Percentiles rank a stretch among this genome's conserved stretches.
Evolutionary conservation across 2,113 vertebrate species (phyloP).

Genomic region (Suricata suricatta): DNA sequence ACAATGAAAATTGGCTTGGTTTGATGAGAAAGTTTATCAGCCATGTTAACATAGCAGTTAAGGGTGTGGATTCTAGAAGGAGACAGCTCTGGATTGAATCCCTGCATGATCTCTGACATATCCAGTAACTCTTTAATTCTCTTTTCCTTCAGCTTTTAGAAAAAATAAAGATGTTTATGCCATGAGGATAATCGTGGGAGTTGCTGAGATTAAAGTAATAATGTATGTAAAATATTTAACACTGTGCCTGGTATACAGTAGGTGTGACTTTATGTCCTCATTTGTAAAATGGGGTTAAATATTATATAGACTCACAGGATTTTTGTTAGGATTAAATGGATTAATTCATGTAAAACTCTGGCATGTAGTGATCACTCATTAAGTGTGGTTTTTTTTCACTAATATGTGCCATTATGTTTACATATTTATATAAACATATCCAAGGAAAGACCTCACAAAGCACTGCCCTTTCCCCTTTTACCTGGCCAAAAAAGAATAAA

Average conservation of each 20-base stretch:
- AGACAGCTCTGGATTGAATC: background rate
- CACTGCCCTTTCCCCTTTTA: background rate
- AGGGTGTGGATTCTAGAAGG: background rate
- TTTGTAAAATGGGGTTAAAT: background rate
- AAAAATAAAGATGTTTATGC: background rate
- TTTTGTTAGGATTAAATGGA: background rate
- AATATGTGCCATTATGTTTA: background rate
- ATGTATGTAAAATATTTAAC: background rate
- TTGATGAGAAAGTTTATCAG: background rate
- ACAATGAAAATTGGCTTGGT: background rate
- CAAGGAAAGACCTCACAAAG: background rate
- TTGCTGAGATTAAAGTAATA: background rate
- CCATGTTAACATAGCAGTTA: background rate
- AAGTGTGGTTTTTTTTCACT: background rate
- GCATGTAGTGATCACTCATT: background rate
- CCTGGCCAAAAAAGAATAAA: background rate
- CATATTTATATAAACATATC: background rate
- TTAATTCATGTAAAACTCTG: background rate
- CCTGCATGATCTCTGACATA: background rate
- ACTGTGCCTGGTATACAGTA: too few species aligned
- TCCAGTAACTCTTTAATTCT: background rate
- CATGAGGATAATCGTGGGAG: background rate
- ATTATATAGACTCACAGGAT: background rate
- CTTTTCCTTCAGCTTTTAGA: background rate
- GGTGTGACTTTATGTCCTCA: background rate